A percentile compares a stretch with the other conserved stretches of the same genome.
Conservation (phyloP, 2,797 vertebrate species). For the Acanthornis magna region DNA sequence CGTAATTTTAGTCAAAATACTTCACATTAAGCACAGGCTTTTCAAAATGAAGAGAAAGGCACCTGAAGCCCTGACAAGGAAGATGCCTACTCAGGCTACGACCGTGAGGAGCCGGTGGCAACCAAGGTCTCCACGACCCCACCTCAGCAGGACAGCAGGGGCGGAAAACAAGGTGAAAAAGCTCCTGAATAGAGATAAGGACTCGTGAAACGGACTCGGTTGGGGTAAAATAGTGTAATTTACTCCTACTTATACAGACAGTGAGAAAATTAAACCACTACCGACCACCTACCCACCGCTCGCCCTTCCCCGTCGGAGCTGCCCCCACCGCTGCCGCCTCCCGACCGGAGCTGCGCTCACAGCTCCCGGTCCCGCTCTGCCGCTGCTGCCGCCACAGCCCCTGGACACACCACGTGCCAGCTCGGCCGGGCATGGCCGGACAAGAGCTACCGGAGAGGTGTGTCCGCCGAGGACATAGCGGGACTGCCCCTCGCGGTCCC, state of each 20-base stretch:
- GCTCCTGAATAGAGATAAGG: neutral
- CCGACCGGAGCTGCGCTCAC: no score
- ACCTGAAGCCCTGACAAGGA: neutral
- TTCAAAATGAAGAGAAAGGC: neutral
- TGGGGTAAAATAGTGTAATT: neutral
- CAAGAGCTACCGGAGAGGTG: accelerated
- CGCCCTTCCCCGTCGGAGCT: neutral
- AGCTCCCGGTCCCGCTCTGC: no score
- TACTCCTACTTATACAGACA: neutral
- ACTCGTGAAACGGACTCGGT: neutral
- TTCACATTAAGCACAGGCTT: neutral
- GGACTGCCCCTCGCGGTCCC: accelerated
- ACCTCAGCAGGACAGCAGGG: neutral
- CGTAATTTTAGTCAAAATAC: neutral
- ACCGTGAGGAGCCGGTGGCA: neutral
- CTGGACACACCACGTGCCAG: accelerated
- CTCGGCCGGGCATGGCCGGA: no score
- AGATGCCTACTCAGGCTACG: neutral
- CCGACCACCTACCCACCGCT: accelerated
- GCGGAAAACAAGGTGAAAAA: neutral
- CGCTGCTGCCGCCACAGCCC: accelerated
- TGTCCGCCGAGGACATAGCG: accelerated
- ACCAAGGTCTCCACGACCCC: neutral
- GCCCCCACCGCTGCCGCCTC: neutral
- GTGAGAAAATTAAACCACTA: neutral